phyloP scores from a whole-genome alignment of 2,888 invertebrate genomes.

The Capitulum mitella region DNA sequence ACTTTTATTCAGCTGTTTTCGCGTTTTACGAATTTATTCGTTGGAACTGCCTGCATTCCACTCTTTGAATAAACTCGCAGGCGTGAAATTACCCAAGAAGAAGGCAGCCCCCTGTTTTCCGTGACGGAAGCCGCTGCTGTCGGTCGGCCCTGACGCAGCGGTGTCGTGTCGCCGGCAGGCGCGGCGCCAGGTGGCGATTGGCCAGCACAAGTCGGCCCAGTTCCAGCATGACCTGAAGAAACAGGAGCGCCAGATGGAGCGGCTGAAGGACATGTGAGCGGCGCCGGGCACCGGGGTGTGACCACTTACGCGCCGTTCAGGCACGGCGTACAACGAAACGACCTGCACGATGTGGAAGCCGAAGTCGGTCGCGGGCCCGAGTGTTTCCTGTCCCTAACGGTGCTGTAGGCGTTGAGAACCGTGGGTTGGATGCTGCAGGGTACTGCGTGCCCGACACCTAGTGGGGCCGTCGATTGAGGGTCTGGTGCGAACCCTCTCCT shows the following conservation, averaged over 20 bases:
- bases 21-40: too few relatives aligned
- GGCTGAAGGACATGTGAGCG: constrained; percentile 7
- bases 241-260: constrained; percentile 4
- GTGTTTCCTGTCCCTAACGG: too few relatives aligned
- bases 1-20: too few relatives aligned
- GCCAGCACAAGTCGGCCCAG: not conserved
- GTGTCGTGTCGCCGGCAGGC: not conserved
- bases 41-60: too few relatives aligned
- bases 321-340: not conserved
- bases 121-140: not conserved
- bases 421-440: not conserved
- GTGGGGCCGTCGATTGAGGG: too few relatives aligned
- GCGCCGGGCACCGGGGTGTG: not conserved
- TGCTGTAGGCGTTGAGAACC: not conserved
- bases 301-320: not conserved
- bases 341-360: too few relatives aligned
- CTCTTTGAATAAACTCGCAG: too few relatives aligned
- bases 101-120: too few relatives aligned
- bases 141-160: not conserved
- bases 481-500: too few relatives aligned
- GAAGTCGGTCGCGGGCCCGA: too few relatives aligned
- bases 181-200: not conserved
- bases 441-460: too few relatives aligned
- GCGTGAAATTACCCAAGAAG: too few relatives aligned
- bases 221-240: constrained; percentile 11